Evolutionary conservation across 1,140 invertebrate species (phyloP).

Genomic region (Euschistus heros): DNA sequence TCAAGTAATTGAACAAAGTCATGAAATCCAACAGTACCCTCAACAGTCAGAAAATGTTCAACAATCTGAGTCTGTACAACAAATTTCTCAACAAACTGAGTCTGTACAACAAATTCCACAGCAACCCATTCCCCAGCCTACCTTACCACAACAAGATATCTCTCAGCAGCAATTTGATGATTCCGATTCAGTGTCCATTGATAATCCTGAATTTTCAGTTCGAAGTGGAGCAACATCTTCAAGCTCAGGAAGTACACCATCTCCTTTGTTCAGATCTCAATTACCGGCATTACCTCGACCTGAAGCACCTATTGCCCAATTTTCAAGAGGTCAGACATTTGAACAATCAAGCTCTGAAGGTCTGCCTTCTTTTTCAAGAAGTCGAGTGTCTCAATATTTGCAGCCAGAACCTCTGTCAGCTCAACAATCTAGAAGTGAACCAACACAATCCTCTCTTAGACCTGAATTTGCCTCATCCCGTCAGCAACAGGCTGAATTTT

Average conservation of each 20-base stretch:
- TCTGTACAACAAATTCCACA: conserved; percentile 17
- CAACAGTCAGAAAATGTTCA: conserved; percentile 14
- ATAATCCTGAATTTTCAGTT: conserved; percentile 26
- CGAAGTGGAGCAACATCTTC: not conserved
- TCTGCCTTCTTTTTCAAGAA: no score
- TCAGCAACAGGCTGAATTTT: conserved; percentile 4
- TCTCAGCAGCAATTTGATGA: conserved; percentile 23
- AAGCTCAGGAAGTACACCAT: not conserved
- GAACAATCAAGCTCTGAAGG: no score
- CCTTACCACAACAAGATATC: conserved; percentile 21
- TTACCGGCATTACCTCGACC: no score
- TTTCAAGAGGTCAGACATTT: no score
- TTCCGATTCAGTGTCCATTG: conserved; percentile 24
- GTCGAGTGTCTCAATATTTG: no score
- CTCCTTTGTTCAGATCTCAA: no score
- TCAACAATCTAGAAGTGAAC: not conserved
- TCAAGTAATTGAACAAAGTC: conserved; percentile 12
- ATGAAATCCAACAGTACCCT: conserved; percentile 16
- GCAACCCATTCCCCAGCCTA: conserved; percentile 15
- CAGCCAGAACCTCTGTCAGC: not conserved
- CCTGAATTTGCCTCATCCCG: not conserved
- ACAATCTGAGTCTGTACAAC: not conserved
- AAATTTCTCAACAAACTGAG: conserved; percentile 15
- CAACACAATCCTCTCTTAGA: not conserved
- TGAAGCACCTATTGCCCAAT: no score